Evolutionary conservation across 2,888 invertebrate species (phyloP).

Genomic region (Pterostichus niger): DNA sequence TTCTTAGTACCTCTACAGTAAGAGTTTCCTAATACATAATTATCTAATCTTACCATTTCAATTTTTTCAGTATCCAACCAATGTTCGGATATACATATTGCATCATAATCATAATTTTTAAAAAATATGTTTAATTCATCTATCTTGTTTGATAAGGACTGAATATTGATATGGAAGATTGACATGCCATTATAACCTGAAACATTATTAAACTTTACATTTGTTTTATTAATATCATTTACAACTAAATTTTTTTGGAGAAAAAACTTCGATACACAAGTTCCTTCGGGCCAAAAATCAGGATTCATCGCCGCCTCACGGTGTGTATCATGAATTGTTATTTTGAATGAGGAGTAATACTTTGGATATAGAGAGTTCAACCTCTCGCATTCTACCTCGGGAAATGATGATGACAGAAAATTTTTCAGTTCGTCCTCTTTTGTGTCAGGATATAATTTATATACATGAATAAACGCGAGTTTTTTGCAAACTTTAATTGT

Average conservation of each 20-base stretch:
- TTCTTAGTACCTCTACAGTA: not conserved
- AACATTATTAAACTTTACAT: not conserved
- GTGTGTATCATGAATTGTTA: not conserved
- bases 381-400: not conserved
- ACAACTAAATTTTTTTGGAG: not conserved
- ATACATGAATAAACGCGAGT: not conserved
- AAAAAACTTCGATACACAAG: not conserved
- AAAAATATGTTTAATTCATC: conserved; percentile 1
- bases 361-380: not conserved
- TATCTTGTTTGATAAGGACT: conserved; percentile 3
- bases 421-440: not conserved
- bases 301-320: not conserved
- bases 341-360: not conserved
- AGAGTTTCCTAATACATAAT: conserved; percentile 16
- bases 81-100: conserved; percentile 6
- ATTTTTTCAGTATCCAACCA: conserved; percentile 6
- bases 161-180: conserved; percentile 3
- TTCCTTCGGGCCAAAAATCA: not conserved
- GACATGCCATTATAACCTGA: not conserved
- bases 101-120: no score
- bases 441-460: not conserved
- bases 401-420: not conserved
- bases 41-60: not conserved
- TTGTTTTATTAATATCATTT: not conserved
- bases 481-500: not conserved